phyloP scores from a whole-genome alignment of 2,797 vertebrate genomes.

The Coluber constrictor region DNA sequence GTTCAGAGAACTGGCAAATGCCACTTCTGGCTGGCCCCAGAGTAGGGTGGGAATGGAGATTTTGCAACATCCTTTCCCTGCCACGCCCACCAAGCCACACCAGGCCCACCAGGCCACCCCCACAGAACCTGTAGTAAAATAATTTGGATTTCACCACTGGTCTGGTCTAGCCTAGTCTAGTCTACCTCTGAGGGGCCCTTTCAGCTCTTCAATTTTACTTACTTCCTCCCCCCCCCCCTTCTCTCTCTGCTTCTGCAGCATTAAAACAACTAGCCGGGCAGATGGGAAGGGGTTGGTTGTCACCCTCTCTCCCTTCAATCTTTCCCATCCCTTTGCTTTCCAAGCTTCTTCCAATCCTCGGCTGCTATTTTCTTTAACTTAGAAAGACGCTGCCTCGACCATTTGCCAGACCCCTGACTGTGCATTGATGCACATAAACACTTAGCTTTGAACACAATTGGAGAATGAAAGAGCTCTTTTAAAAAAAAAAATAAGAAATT shows the following conservation, averaged over 20 bases:
- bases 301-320: background rate
- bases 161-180: too few relatives aligned
- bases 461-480: background rate
- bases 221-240: accelerated
- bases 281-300: background rate
- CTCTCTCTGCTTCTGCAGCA: background rate
- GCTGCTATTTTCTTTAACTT: background rate
- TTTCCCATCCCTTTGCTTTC: background rate
- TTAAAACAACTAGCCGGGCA: background rate
- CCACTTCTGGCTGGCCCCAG: too few relatives aligned
- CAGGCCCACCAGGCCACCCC: too few relatives aligned
- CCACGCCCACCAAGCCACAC: too few relatives aligned
- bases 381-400: background rate
- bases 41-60: too few relatives aligned
- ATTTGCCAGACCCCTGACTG: background rate
- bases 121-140: too few relatives aligned
- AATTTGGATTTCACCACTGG: too few relatives aligned
- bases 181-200: too few relatives aligned
- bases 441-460: background rate
- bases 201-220: too few relatives aligned
- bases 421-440: background rate
- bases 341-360: background rate
- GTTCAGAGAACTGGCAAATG: too few relatives aligned
- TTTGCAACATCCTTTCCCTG: too few relatives aligned
- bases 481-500: background rate